Base-by-base conservation (phyloP, 53 echinoderm and acorn worm genomes). In the Hippasteria phrygiana region DNA sequence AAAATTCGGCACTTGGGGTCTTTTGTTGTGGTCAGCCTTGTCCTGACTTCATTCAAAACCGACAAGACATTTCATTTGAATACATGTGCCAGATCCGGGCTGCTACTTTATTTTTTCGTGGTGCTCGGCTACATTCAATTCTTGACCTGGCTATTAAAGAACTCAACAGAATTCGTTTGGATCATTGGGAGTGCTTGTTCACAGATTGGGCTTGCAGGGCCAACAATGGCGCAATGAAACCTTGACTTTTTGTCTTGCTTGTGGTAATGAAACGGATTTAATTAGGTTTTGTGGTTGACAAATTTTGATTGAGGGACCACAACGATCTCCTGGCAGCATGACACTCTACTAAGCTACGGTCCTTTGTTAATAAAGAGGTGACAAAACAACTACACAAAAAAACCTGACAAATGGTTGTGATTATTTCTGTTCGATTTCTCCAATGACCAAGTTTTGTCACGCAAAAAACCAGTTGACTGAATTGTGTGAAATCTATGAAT, bases 1-100 rank as follows among this genome's bases (percentile, higher is more conserved):
- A 81, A 38, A 45, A 14, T 22, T 7, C 26, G 43, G 43, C 31
- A 41, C 2, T 11, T n/a, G 76, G 67, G 42, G 41, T 5, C 81
- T 64, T 64, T 64, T 65, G 81, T 65, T 40, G 26, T 7, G 64
- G 81, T 56, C 43, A 16, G 81, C 81, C 81, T 81, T 81, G 81
- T 65, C 81, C 62, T 27, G 26, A 43, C 81, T 13, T 62, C 65
- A 45, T 43, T 81, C 62, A 65, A 22, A 29, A 22, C 47, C 34
- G 32, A 16, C 33, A 26, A 24, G 59, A 54, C n/a, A n/a, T n/a
- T n/a, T 51, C 53, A 76, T 51, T 76, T 76, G 53, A 33, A 27
- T 46, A 75, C 48, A 75, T 54, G 54, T 59, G 59, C n/a, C n/a
- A n/a, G n/a, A n/a, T n/a, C n/a, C n/a, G n/a, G n/a, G n/a, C n/a